Evolutionary conservation across 2,888 invertebrate species (phyloP).

Genomic region (Polymixis lichenea): DNA sequence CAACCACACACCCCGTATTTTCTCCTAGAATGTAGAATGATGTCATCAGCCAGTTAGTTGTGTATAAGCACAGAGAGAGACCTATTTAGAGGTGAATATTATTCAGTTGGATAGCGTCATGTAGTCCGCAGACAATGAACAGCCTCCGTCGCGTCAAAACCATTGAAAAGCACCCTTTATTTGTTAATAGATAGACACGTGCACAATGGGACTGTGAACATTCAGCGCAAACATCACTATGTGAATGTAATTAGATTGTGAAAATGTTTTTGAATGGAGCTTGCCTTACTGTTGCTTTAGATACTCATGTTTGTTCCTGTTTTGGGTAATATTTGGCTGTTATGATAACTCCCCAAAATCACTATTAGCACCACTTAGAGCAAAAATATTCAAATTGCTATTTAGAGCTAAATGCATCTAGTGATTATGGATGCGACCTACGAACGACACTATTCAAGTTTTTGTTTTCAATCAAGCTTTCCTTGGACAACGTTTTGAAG

Average conservation of each 20-base stretch:
- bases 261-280: constrained; percentile 60
- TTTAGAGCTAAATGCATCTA: not conserved
- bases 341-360: not conserved
- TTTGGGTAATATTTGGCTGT: constrained; percentile 8
- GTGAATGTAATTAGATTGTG: constrained; percentile 74
- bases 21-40: constrained; percentile 42
- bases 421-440: not conserved
- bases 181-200: constrained; percentile 79
- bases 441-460: not conserved
- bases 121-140: constrained; percentile 73
- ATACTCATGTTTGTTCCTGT: not conserved
- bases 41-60: constrained; percentile 61
- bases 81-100: constrained; percentile 69
- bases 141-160: constrained; percentile 77
- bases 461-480: not conserved
- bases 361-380: not conserved
- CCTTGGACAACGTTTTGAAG: not conserved
- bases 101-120: constrained; percentile 71
- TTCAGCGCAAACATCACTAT: constrained; percentile 70
- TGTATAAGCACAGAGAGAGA: constrained; percentile 59
- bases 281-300: constrained; percentile 25
- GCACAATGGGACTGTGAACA: constrained; percentile 73
- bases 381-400: not conserved
- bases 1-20: constrained; percentile 15
- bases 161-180: constrained; percentile 81